phyloP scores from a whole-genome alignment of 1,140 invertebrate genomes.

The Rhagoletis pomonella region DNA sequence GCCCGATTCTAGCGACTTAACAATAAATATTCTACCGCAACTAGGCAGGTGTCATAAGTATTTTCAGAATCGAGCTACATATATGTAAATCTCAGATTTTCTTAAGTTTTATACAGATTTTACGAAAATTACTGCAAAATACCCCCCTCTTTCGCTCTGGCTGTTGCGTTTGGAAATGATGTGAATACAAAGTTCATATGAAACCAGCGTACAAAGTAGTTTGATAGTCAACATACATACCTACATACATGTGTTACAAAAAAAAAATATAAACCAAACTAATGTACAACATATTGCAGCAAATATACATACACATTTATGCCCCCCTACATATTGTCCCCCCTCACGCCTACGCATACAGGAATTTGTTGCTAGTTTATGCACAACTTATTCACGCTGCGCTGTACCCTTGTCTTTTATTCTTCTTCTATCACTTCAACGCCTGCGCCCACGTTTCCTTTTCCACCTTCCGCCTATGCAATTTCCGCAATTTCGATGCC shows the following conservation, averaged over 20 bases:
- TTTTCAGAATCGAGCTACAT: not conserved
- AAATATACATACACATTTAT: not conserved
- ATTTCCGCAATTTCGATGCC: slow-evolving; percentile 41
- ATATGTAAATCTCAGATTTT: not conserved
- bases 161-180: slow-evolving; percentile 58
- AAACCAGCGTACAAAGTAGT: slow-evolving; percentile 48
- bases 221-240: not conserved
- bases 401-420: slow-evolving; percentile 58
- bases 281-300: slow-evolving; percentile 36
- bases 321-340: not conserved
- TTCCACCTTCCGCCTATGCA: slow-evolving; percentile 59
- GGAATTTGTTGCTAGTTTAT: slow-evolving; percentile 51
- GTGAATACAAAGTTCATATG: slow-evolving; percentile 59
- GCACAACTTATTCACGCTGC: slow-evolving; percentile 46
- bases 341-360: slow-evolving; percentile 5
- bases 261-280: not conserved
- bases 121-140: not conserved
- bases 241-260: not conserved
- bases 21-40: too few species aligned
- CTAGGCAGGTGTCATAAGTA: too few species aligned
- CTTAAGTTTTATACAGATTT: not conserved
- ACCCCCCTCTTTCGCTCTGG: not conserved
- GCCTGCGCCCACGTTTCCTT: too few species aligned
- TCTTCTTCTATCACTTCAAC: slow-evolving; percentile 59
- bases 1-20: too few species aligned